Conservation (phyloP, 2,888 invertebrate species). For the Ormyrus rosae region DNA sequence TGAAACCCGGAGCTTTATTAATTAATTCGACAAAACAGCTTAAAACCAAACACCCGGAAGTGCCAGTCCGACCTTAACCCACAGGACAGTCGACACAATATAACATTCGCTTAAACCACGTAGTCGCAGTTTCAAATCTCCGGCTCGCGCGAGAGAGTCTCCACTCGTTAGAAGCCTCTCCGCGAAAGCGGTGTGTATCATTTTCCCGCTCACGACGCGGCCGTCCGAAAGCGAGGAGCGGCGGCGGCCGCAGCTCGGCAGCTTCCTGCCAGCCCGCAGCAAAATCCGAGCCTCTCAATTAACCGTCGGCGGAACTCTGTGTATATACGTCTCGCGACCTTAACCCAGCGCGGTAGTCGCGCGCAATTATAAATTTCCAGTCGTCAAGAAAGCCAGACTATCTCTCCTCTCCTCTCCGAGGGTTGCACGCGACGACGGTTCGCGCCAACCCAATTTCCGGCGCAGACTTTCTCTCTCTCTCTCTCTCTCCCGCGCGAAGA, state of each 20-base stretch:
- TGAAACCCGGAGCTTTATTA: no score
- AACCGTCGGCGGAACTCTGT: background rate
- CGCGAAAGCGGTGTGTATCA: no score
- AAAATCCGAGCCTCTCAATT: background rate
- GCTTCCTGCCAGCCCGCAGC: background rate
- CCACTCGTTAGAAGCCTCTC: no score
- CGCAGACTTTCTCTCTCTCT: conserved; percentile 15
- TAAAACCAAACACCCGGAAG: no score
- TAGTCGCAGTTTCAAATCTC: no score
- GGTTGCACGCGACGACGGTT: background rate
- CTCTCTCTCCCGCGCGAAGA: background rate
- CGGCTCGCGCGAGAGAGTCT: no score
- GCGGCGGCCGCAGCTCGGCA: background rate
- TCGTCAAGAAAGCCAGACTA: conserved; percentile 4
- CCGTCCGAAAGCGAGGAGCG: background rate
- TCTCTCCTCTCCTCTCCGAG: background rate
- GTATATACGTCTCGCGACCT: conserved; percentile 19
- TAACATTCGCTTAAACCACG: no score
- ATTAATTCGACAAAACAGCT: no score
- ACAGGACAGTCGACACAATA: no score
- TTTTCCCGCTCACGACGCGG: no score
- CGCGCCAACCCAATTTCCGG: conserved; percentile 41
- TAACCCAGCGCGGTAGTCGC: conserved; percentile 16
- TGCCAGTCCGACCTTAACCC: no score
- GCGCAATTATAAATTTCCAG: conserved; percentile 42